Evolutionary conservation across 2,888 invertebrate genomes (phyloP).

Genomic region (Aporophyla nigra): DNA sequence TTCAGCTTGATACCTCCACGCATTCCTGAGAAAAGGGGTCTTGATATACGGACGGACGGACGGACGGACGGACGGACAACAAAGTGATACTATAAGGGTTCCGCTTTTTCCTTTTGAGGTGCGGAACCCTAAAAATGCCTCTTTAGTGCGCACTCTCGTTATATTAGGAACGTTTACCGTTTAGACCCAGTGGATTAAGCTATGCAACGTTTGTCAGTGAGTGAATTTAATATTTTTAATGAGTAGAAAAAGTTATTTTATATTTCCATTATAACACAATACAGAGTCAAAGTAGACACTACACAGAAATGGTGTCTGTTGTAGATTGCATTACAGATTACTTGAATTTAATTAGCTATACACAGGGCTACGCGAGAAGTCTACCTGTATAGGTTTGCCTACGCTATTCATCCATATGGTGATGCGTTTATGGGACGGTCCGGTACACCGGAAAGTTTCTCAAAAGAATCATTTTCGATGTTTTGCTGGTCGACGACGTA

Average conservation of each 20-base stretch:
- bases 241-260: background rate
- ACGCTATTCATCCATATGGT: background rate
- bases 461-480: background rate
- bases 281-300: background rate
- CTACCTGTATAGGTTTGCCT: background rate
- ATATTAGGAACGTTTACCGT: background rate
- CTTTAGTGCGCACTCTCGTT: background rate
- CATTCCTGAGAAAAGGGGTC: no score
- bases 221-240: background rate
- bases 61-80: no score
- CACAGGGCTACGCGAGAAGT: background rate
- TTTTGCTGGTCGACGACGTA: background rate
- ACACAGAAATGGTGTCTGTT: background rate
- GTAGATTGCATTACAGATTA: conserved; percentile 2
- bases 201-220: background rate
- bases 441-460: background rate
- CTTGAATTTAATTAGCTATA: background rate
- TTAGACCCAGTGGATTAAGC: background rate
- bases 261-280: background rate
- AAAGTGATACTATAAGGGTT: no score
- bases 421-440: background rate
- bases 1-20: no score
- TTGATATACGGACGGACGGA: no score
- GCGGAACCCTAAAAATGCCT: background rate
- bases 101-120: no score